phyloP scores from a whole-genome alignment of 2,888 invertebrate genomes.

The Euzophera pinguis region DNA sequence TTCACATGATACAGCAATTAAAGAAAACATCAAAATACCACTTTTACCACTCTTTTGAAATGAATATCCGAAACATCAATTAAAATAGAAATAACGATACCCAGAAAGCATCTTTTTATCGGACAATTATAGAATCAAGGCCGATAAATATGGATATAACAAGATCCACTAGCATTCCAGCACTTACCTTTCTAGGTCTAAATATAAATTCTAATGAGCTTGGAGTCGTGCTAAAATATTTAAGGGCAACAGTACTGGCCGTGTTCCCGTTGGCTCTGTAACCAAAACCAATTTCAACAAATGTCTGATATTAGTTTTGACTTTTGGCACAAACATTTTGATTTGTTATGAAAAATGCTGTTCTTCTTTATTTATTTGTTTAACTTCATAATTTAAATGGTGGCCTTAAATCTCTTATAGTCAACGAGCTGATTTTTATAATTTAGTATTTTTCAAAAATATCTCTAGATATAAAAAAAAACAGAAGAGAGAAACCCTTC shows the following conservation, averaged over 20 bases:
- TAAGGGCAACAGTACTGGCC: conserved; percentile 3
- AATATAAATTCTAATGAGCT: conserved; percentile 15
- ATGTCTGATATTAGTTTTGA: not conserved
- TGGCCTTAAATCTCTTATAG: no score
- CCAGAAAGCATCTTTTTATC: conserved; percentile 9
- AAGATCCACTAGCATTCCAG: conserved; percentile 14
- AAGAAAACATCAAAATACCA: no score
- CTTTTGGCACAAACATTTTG: not conserved
- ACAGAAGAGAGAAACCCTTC: no score
- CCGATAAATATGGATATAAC: conserved; percentile 14
- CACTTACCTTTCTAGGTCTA: conserved; percentile 14
- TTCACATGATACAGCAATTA: no score
- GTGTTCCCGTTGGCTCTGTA: not conserved
- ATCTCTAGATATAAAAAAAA: no score
- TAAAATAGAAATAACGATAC: conserved; percentile 10
- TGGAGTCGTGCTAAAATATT: conserved; percentile 13
- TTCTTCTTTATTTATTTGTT: no score
- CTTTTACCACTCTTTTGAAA: not conserved
- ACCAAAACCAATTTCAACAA: not conserved
- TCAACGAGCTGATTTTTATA: no score
- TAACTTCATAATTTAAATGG: no score
- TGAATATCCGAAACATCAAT: not conserved
- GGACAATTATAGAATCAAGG: conserved; percentile 12
- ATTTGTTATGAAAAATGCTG: not conserved
- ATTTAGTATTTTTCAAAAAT: no score